These are phyloP conservation scores for Megalops atlanticus DNA, from an alignment of 2,113 vertebrate species.

Conservation along the genomic window DNA sequence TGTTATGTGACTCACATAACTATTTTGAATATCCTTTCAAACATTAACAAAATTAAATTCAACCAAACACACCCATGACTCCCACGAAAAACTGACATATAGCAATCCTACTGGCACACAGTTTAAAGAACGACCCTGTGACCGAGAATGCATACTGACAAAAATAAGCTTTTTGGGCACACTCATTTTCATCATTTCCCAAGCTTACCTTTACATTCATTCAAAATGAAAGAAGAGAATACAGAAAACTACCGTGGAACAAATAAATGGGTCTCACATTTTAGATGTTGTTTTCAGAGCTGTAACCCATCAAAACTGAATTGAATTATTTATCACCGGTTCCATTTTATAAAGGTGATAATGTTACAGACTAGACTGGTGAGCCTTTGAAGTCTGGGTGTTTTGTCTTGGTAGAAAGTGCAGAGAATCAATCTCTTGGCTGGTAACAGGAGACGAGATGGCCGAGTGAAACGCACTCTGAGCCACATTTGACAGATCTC, in stretches of 20 bases:
- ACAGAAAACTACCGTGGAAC: background rate
- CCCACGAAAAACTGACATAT: background rate
- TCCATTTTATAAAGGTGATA: slow-evolving; percentile 7
- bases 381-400: slow-evolving; percentile 1
- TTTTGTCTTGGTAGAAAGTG: background rate
- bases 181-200: background rate
- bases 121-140: background rate
- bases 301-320: background rate
- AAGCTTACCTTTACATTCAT: background rate
- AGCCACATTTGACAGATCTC: background rate
- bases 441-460: background rate
- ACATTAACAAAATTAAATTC: background rate
- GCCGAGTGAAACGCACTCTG: background rate
- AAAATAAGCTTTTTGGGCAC: background rate
- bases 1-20: background rate
- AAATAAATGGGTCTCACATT: slow-evolving; percentile 43
- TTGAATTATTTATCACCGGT: slow-evolving; percentile 38
- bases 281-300: slow-evolving; percentile 41
- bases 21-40: background rate
- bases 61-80: background rate
- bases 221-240: background rate
- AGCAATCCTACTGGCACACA: background rate
- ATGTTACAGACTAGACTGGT: background rate
- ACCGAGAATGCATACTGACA: background rate
- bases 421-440: background rate